phyloP scores from a whole-genome alignment of 2,797 vertebrate species.

The Chaetodon trifasciatus region DNA sequence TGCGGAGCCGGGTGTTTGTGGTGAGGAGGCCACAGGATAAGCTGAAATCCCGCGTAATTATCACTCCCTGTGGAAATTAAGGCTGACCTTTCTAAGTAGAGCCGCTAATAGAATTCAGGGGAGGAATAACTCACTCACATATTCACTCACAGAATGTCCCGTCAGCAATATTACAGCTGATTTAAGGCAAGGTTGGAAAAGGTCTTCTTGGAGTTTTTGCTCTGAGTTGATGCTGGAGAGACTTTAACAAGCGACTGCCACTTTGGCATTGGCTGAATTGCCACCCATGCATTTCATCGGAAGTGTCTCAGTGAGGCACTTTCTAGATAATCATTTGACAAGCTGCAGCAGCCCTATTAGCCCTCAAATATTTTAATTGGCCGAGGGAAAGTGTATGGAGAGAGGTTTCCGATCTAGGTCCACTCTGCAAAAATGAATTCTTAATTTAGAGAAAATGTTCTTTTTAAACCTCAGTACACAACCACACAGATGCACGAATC shows the following conservation, averaged over 20 bases:
- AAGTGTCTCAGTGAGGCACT: constrained; percentile 42
- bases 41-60: constrained; percentile 74
- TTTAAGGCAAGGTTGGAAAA: constrained; percentile 51
- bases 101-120: constrained; percentile 76
- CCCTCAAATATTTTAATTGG: constrained; percentile 70
- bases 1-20: constrained; percentile 48
- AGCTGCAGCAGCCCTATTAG: constrained; percentile 59
- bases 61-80: constrained; percentile 79
- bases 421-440: constrained; percentile 31
- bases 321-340: constrained; percentile 62
- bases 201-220: constrained; percentile 34
- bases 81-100: constrained; percentile 76
- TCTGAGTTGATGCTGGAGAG: constrained; percentile 25
- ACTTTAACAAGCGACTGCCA: constrained; percentile 54
- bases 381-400: constrained; percentile 24
- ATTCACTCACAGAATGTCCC: constrained; percentile 58
- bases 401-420: constrained; percentile 20
- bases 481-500: constrained; percentile 5
- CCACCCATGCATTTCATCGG: constrained; percentile 46
- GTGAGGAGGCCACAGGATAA: constrained; percentile 61
- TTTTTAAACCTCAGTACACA: constrained; percentile 24
- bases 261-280: constrained; percentile 38
- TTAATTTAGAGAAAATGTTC: constrained; percentile 46
- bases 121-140: constrained; percentile 69
- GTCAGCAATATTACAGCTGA: constrained; percentile 63